A percentile compares a stretch with the other conserved stretches of the same genome.
Conservation (phyloP, 2,888 invertebrate species). For the Aromia moschata region DNA sequence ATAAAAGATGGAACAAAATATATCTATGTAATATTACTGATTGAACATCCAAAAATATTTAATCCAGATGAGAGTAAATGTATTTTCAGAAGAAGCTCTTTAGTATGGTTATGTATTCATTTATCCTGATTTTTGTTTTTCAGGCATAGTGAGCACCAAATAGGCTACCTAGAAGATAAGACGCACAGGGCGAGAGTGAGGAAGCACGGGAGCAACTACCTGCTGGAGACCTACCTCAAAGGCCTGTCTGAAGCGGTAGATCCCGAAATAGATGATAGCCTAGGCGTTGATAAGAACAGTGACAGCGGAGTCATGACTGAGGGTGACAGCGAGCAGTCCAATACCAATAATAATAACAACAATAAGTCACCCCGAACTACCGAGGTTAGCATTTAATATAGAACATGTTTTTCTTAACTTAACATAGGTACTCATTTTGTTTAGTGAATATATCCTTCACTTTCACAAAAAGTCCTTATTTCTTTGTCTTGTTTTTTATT, state of each 20-base stretch:
- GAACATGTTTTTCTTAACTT: too few relatives aligned
- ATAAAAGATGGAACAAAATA: too few relatives aligned
- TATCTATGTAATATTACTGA: too few relatives aligned
- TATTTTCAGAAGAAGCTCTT: not conserved
- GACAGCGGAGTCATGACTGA: conserved; percentile 76
- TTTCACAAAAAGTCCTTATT: too few relatives aligned
- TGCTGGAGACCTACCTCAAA: conserved; percentile 79
- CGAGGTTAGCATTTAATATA: too few relatives aligned
- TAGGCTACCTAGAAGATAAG: conserved; percentile 80
- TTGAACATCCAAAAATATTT: too few relatives aligned
- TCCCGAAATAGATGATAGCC: conserved; percentile 53
- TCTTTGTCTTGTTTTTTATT: too few relatives aligned
- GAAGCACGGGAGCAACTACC: conserved; percentile 81
- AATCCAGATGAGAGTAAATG: too few relatives aligned
- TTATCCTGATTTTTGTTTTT: conserved; percentile 26
- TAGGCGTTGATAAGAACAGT: conserved; percentile 72
- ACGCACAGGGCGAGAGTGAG: conserved; percentile 78
- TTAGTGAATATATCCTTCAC: too few relatives aligned
- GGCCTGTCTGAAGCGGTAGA: conserved; percentile 65
- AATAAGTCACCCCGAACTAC: conserved; percentile 53
- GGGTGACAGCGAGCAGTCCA: conserved; percentile 67
- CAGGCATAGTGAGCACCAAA: conserved; percentile 73
- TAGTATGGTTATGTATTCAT: not conserved
- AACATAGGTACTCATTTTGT: too few relatives aligned
- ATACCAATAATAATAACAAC: conserved; percentile 37